phyloP scores from a whole-genome alignment of 2,888 invertebrate genomes.

The Kryphioiulus occultus region DNA sequence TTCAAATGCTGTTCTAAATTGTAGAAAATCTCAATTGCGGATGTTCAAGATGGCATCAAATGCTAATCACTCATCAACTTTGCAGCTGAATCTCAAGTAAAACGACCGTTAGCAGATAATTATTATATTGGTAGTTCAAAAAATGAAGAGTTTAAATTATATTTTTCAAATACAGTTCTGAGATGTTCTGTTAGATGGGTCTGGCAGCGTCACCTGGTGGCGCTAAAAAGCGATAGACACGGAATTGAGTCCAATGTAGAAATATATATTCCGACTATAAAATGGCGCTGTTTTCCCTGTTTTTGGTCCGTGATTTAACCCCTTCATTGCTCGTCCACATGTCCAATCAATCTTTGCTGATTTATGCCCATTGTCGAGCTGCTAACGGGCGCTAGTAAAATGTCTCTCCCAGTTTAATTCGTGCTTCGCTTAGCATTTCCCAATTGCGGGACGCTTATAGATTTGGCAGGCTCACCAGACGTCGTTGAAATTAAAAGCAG shows the following conservation, averaged over 20 bases:
- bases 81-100: too few relatives aligned
- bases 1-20: too few relatives aligned
- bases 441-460: not conserved
- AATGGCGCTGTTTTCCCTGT: not conserved
- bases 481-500: not conserved
- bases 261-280: not conserved
- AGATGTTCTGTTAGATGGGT: too few relatives aligned
- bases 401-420: not conserved
- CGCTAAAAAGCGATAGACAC: too few relatives aligned
- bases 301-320: not conserved
- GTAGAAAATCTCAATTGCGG: too few relatives aligned
- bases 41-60: too few relatives aligned
- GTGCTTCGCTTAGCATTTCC: not conserved
- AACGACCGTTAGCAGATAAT: too few relatives aligned
- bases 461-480: not conserved
- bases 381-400: not conserved
- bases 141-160: too few relatives aligned
- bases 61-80: too few relatives aligned
- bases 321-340: not conserved
- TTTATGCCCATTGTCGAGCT: not conserved
- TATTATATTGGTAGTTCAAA: too few relatives aligned
- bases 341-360: not conserved
- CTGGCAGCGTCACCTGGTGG: too few relatives aligned
- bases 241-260: not conserved
- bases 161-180: too few relatives aligned